Evolutionary conservation across 2,888 invertebrate genomes (phyloP).

Genomic region (Flexamia atlantica): DNA sequence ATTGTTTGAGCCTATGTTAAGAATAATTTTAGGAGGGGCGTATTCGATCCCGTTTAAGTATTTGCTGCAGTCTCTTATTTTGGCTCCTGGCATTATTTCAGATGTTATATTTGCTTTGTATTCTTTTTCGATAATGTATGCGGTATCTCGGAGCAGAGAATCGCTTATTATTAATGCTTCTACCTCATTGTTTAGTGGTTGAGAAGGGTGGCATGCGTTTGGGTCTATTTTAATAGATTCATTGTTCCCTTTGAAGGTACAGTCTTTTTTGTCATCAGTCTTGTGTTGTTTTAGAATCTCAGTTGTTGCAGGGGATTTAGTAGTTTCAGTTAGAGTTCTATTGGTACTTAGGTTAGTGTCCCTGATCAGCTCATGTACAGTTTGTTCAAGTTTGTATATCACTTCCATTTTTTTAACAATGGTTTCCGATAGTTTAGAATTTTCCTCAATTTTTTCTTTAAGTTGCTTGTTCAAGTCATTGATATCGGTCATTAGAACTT

Average conservation of each 20-base stretch:
- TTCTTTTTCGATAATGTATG: neutral
- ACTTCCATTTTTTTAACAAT: too few relatives aligned
- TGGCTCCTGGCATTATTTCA: slow-evolving; percentile 5
- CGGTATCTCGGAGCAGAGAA: neutral
- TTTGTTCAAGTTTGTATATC: too few relatives aligned
- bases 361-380: too few relatives aligned
- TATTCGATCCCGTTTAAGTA: neutral
- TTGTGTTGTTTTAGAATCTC: neutral
- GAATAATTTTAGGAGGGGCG: neutral
- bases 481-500: too few relatives aligned
- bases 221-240: neutral
- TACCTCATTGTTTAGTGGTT: neutral
- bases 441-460: too few relatives aligned
- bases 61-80: neutral
- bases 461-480: too few relatives aligned
- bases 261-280: neutral
- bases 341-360: too few relatives aligned
- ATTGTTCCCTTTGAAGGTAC: neutral
- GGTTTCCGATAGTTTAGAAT: too few relatives aligned
- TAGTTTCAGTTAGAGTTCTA: too few relatives aligned
- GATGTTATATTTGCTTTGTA: neutral
- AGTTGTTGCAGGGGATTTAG: neutral
- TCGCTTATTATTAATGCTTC: slow-evolving; percentile 9
- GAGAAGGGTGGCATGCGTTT: neutral
- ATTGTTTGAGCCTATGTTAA: slow-evolving; percentile 15